These are phyloP conservation scores for Danio choprae DNA, from an alignment of 2,797 vertebrate genomes.

Conservation along the genomic window DNA sequence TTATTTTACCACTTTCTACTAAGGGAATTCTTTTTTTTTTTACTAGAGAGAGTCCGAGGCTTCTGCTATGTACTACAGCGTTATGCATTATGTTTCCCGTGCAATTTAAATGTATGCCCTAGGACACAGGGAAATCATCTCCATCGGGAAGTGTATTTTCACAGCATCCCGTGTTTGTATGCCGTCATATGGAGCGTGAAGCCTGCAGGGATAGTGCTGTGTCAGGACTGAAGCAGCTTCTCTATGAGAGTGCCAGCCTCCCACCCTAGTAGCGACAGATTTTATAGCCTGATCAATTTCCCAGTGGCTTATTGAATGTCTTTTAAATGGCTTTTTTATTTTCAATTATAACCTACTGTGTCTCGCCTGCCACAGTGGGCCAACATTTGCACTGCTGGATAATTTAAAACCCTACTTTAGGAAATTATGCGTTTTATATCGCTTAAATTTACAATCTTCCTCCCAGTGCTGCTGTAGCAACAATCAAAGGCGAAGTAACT, in stretches of 20 bases:
- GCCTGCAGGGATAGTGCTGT: conserved; percentile 47
- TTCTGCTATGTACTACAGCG: neutral
- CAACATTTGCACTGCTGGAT: conserved; percentile 67
- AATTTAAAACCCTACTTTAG: conserved; percentile 76
- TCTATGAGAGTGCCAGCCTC: conserved; percentile 35
- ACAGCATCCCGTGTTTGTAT: conserved; percentile 7
- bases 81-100: neutral
- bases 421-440: conserved; percentile 81
- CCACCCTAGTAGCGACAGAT: conserved; percentile 54
- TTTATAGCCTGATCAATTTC: conserved; percentile 82
- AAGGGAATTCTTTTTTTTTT: neutral
- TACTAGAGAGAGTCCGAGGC: neutral
- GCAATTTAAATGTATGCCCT: conserved; percentile 15
- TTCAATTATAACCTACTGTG: conserved; percentile 75
- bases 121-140: neutral
- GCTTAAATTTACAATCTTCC: conserved; percentile 55
- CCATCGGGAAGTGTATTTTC: neutral
- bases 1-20: conserved; percentile 1
- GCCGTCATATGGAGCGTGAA: conserved; percentile 18
- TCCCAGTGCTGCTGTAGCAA: conserved; percentile 40
- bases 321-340: conserved; percentile 83
- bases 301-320: conserved; percentile 79
- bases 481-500: conserved; percentile 48
- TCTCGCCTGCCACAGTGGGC: conserved; percentile 65
- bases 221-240: conserved; percentile 44